These are phyloP conservation scores for Lepilemur ruficaudatus DNA, from an alignment of 2,797 vertebrate genomes.

Conservation along the genomic window DNA sequence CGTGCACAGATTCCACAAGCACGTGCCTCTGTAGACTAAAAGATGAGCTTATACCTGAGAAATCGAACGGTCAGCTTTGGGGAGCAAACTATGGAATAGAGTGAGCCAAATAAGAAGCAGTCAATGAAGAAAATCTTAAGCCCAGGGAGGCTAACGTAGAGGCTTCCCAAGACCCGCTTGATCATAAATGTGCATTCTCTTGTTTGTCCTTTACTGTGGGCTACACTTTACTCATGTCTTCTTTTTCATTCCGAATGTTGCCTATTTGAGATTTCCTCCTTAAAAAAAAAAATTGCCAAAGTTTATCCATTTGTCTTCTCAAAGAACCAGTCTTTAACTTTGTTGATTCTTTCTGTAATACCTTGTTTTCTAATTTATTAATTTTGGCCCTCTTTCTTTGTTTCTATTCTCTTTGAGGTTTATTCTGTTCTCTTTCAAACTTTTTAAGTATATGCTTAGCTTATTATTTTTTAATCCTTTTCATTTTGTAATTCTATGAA, in stretches of 20 bases:
- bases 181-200: accelerated
- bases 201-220: not conserved
- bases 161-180: not conserved
- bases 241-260: not conserved
- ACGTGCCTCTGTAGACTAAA: not conserved
- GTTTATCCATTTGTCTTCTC: not conserved
- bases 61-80: not conserved
- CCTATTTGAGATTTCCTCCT: not conserved
- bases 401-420: not conserved
- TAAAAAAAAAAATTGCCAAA: not conserved
- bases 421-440: not conserved
- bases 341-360: not conserved
- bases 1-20: not conserved
- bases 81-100: not conserved
- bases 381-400: not conserved
- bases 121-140: not conserved
- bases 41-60: not conserved
- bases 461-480: not conserved
- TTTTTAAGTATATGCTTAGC: not conserved
- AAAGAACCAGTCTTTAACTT: not conserved
- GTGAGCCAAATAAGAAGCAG: not conserved
- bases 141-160: not conserved
- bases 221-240: not conserved
- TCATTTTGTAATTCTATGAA: not conserved
- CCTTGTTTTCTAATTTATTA: not conserved